A percentile compares a stretch with the other conserved stretches of the same genome.
These are phyloP conservation scores for Ectemnius cavifrons DNA, from an alignment of 2,888 invertebrate species.

Conservation along the genomic window DNA sequence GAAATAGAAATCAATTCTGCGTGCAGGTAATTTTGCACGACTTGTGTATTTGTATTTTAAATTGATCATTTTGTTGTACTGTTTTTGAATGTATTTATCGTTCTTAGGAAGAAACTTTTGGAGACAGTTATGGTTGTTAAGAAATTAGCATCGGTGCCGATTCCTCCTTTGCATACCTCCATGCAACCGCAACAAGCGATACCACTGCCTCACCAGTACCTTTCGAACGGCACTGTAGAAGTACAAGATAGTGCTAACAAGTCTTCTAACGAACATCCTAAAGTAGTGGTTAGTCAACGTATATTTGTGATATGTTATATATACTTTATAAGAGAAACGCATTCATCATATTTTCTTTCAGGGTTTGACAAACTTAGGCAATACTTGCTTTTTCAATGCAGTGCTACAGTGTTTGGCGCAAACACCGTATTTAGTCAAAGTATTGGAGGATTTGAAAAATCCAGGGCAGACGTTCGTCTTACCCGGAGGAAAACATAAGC, in stretches of 20 bases:
- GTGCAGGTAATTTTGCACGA: conserved; percentile 64
- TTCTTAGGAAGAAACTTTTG: conserved; percentile 80
- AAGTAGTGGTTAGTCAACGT: conserved; percentile 61
- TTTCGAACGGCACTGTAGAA: background rate
- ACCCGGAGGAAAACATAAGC: conserved; percentile 85
- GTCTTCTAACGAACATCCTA: conserved; percentile 58
- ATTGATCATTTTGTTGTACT: background rate
- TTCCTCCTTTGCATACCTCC: conserved; percentile 22
- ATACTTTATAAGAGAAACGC: background rate
- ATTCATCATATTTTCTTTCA: conserved; percentile 71
- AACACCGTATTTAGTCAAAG: conserved; percentile 87
- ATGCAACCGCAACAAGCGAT: conserved; percentile 41
- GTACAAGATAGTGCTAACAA: conserved; percentile 21
- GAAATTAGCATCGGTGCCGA: conserved; percentile 78
- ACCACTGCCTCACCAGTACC: background rate
- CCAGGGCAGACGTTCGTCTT: conserved; percentile 85
- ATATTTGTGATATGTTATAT: background rate
- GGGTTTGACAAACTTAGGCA: conserved; percentile 94
- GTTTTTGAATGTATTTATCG: background rate
- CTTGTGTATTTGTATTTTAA: background rate
- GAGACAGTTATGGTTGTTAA: conserved; percentile 88
- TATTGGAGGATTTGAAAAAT: conserved; percentile 84
- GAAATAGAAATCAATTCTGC: conserved; percentile 83
- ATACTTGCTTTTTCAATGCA: conserved; percentile 98
- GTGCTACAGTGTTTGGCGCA: conserved; percentile 95